Evolutionary conservation across 2,113 vertebrate species (phyloP), one percentile per base, ranked within the genome.

Genomic region (Psilopogon haemacephalus): DNA sequence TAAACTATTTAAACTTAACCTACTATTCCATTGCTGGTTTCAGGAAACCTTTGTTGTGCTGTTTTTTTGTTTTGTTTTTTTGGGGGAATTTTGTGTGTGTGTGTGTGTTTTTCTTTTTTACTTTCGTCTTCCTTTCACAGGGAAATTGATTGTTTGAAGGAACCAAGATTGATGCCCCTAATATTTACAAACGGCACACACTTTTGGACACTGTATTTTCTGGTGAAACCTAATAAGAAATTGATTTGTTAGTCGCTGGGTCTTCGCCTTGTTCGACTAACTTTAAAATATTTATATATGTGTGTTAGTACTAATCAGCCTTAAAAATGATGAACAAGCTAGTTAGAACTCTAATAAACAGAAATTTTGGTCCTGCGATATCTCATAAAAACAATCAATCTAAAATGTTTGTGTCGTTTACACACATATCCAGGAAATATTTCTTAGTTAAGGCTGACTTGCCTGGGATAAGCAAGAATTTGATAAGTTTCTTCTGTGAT

Each of bases 401-500:
- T 84, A 44, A 83, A 50, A 62, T 38, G 71, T 90, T 93, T 64
- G 1, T 86, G 91, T 48, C 87, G 64, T 83, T 83, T 72, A 48
- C 64, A 74, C 75, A 74, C 23, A 27, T 60, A 56, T 37, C 26
- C 56, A 13, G 65, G 89, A 95, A 89, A 92, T 89, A 85, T 74
- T 86, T 94, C 82, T 87, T 91, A 94, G 82, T 79, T 85, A 91
- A 89, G 32, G 56, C 44, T 17, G 9, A 27, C 44, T 94, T 76
- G 87, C 83, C 69, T 74, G 79, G 20, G 87, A 94, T 83, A 92
- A 91, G 75, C 72, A 93, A 87, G 81, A 93, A 91, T 95, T 90
- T 91, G 86, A 94, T 95, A 81, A 85, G 68, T 89, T 87, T 89
- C 77, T 93, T 87, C 89, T 96, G 81, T 96, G 95, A 96, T 96